Evolutionary conservation across 2,888 invertebrate genomes (phyloP).

Genomic region (Hirtodrosophila alboralis): DNA sequence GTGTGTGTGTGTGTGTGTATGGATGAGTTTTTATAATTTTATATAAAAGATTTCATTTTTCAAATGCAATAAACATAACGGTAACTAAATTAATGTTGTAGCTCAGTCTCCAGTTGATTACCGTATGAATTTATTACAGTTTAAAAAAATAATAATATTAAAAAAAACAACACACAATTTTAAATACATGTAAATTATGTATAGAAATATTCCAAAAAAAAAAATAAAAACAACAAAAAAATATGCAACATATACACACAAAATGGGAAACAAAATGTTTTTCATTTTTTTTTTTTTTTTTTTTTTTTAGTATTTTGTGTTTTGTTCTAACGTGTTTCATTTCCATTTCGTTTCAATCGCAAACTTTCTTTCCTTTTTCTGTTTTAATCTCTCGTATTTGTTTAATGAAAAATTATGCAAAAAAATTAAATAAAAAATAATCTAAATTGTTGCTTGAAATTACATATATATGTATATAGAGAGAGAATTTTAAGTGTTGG

Average conservation of each 20-base stretch:
- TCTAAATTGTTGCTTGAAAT: not conserved
- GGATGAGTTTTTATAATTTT: conserved; percentile 7
- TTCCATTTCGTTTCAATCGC: conserved; percentile 47
- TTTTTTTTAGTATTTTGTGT: not conserved
- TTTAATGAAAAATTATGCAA: conserved; percentile 18
- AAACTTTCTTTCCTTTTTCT: conserved; percentile 9
- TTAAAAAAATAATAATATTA: conserved; percentile 47
- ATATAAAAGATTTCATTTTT: conserved; percentile 12
- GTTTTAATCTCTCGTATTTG: conserved; percentile 28
- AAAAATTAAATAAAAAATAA: no score
- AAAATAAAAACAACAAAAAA: no score
- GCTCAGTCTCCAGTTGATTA: conserved; percentile 84
- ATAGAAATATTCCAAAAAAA: conserved; percentile 42
- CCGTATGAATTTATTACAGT: conserved; percentile 72
- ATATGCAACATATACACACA: conserved; percentile 36
- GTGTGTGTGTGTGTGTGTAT: conserved; percentile 24
- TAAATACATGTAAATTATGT: conserved; percentile 47
- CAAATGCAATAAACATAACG: conserved; percentile 77
- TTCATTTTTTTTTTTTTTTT: not conserved
- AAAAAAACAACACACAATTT: no score
- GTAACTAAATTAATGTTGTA: conserved; percentile 84
- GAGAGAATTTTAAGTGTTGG: conserved; percentile 37
- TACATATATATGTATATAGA: conserved; percentile 24
- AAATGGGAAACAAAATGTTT: conserved; percentile 2
- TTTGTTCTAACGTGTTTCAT: conserved; percentile 19